Conservation (phyloP, 2,797 vertebrate species). For the Falco naumanni region DNA sequence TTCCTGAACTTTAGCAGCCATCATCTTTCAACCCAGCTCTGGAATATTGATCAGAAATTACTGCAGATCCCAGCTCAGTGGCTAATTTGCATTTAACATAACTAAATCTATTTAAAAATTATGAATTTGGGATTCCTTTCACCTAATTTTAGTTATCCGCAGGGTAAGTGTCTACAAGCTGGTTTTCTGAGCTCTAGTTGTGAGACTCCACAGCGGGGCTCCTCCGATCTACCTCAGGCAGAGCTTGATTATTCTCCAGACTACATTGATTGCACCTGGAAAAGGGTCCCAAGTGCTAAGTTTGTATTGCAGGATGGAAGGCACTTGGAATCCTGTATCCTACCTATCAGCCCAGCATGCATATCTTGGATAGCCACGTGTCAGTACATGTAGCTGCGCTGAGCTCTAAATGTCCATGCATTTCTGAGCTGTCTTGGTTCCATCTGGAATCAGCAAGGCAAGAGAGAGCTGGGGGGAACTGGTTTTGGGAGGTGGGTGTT, state of each 20-base stretch:
- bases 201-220: neutral
- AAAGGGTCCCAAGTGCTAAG: neutral
- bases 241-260: neutral
- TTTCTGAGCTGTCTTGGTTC: neutral
- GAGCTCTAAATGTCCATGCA: neutral
- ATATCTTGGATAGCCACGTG: neutral
- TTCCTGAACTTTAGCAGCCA: neutral
- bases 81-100: neutral
- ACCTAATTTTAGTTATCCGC: neutral
- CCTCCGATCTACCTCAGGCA: neutral
- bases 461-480: neutral
- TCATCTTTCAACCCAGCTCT: neutral
- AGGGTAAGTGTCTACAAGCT: neutral
- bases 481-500: neutral
- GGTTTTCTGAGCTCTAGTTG: neutral
- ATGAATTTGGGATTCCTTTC: neutral
- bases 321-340: neutral
- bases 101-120: constrained; percentile 7
- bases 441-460: neutral
- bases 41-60: neutral
- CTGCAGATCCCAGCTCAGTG: neutral
- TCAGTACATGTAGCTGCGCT: neutral
- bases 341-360: rapidly evolving
- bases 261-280: neutral
- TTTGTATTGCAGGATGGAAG: neutral